Percentiles rank a stretch among this genome's conserved stretches.
phyloP scores from a whole-genome alignment of 2,797 vertebrate genomes.

The Hippoglossus hippoglossus region DNA sequence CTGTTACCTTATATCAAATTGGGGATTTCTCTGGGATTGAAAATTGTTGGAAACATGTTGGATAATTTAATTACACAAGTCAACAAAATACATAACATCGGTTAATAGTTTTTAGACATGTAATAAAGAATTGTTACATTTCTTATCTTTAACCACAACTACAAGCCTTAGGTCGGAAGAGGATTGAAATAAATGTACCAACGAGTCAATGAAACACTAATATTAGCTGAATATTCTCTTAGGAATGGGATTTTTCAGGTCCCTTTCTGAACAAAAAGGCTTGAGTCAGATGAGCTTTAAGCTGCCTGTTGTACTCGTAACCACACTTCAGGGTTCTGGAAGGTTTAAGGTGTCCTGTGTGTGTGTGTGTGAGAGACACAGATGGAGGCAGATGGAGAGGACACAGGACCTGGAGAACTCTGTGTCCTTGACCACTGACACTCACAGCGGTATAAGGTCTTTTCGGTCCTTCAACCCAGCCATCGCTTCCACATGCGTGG shows the following conservation, averaged over 20 bases:
- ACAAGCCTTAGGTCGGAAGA: neutral
- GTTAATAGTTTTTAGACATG: too few relatives aligned
- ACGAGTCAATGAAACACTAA: neutral
- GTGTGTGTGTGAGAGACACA: neutral
- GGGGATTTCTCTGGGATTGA: too few relatives aligned
- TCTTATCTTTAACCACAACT: neutral
- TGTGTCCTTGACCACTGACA: conserved; percentile 61
- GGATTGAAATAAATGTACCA: neutral
- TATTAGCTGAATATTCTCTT: neutral
- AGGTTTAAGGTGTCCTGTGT: neutral
- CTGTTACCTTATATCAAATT: too few relatives aligned
- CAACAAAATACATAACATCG: too few relatives aligned
- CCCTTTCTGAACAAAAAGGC: neutral
- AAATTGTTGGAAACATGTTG: too few relatives aligned
- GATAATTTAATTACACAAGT: too few relatives aligned
- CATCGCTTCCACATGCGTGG: conserved; percentile 38
- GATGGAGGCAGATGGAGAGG: conserved; percentile 70
- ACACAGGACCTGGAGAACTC: conserved; percentile 59
- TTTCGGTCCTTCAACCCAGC: conserved; percentile 34
- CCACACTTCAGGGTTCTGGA: neutral
- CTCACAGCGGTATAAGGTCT: conserved; percentile 48
- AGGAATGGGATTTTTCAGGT: neutral
- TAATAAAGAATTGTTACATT: too few relatives aligned
- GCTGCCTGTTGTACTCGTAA: conserved; percentile 4
- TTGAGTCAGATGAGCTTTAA: neutral